phyloP scores from a whole-genome alignment of 2,888 invertebrate genomes.

The Osedax frankpressi region DNA sequence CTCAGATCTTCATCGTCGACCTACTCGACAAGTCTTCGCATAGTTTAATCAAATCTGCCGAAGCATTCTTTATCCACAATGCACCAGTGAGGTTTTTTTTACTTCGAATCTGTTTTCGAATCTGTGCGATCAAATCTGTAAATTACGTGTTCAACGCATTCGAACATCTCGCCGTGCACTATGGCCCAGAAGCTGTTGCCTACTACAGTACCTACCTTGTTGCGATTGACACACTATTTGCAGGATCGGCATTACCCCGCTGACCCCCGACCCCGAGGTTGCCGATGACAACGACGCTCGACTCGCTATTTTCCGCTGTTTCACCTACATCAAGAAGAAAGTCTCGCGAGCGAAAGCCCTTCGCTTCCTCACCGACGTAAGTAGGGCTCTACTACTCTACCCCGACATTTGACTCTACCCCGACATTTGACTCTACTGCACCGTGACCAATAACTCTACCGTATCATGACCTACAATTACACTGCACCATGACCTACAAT shows the following conservation, averaged over 20 bases:
- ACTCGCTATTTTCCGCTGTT: conserved; percentile 72
- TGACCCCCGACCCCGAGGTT: conserved; percentile 35
- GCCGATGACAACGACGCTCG: conserved; percentile 60
- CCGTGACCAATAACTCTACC: no score
- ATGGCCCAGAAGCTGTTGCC: no score
- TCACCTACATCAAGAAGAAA: conserved; percentile 72
- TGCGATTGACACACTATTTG: no score
- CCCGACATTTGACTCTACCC: no score
- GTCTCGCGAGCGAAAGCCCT: conserved; percentile 62
- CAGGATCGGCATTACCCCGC: not conserved
- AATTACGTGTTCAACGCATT: no score
- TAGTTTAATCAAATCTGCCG: conserved; percentile 68
- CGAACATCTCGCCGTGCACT: no score
- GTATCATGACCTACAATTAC: no score
- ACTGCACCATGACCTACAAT: no score
- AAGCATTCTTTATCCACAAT: conserved; percentile 77
- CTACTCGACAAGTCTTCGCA: conserved; percentile 59
- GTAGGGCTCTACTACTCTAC: conserved; percentile 1
- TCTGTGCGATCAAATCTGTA: no score
- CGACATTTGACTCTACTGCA: no score
- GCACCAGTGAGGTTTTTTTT: conserved; percentile 56
- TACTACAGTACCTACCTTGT: no score
- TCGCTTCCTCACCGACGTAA: conserved; percentile 70
- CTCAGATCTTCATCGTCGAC: conserved; percentile 65
- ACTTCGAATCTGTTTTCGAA: no score